A percentile compares a stretch with the other conserved stretches of the same genome.
These are phyloP conservation scores for Automeris io DNA, from an alignment of 2,888 invertebrate genomes.

Conservation along the genomic window DNA sequence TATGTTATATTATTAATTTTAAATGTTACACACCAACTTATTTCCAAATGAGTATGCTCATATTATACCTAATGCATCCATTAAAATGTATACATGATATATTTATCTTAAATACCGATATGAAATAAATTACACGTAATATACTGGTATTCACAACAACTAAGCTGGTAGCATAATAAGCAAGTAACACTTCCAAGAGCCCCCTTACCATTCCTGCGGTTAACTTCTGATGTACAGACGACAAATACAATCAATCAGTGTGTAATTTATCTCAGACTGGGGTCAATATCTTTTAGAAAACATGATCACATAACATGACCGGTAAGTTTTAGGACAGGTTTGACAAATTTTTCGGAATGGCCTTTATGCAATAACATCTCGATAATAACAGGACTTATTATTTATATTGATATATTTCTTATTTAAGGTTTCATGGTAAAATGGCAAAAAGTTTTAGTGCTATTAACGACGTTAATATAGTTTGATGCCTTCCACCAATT, in stretches of 20 bases:
- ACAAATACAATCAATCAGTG: slow-evolving; percentile 58
- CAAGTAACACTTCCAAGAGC: slow-evolving; percentile 46
- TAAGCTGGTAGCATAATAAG: too few relatives aligned
- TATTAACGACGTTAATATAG: neutral
- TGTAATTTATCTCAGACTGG: slow-evolving; percentile 53
- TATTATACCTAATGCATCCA: too few relatives aligned
- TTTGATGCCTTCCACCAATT: neutral
- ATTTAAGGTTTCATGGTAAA: neutral
- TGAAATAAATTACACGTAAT: too few relatives aligned
- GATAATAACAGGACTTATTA: slow-evolving; percentile 13
- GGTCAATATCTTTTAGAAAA: slow-evolving; percentile 69
- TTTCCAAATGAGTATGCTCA: too few relatives aligned
- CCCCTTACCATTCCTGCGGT: slow-evolving; percentile 55
- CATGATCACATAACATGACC: slow-evolving; percentile 41
- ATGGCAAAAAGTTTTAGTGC: neutral
- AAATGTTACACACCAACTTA: neutral
- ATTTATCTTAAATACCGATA: too few relatives aligned
- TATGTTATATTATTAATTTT: neutral
- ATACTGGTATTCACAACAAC: too few relatives aligned
- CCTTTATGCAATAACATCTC: slow-evolving; percentile 20
- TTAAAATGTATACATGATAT: too few relatives aligned
- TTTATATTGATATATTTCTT: slow-evolving; percentile 18
- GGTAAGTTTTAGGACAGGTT: slow-evolving; percentile 60
- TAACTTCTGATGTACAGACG: slow-evolving; percentile 26
- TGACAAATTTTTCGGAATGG: slow-evolving; percentile 16